Percentiles rank a stretch among this genome's conserved stretches.
Conservation (phyloP, 2,113 vertebrate species). For the Ramphastos sulfuratus region DNA sequence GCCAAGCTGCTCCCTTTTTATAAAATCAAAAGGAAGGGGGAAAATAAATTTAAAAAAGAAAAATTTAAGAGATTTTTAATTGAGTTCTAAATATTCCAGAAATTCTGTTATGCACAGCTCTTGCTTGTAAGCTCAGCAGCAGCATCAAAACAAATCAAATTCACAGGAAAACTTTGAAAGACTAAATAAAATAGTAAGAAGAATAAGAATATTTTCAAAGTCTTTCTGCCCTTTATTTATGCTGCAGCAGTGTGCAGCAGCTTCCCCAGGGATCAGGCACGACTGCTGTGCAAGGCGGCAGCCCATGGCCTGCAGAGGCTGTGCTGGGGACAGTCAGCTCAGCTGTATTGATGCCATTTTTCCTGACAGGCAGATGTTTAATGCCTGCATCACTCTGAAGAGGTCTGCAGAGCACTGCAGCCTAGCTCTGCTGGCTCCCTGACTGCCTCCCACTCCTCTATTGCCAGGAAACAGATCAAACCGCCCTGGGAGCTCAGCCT, state of each 20-base stretch:
- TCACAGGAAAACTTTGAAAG: not conserved
- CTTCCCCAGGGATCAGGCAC: not conserved
- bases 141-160: not conserved
- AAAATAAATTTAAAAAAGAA: not conserved
- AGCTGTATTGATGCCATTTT: not conserved
- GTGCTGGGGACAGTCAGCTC: not conserved
- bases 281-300: not conserved
- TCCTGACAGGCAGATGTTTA: constrained; percentile 45
- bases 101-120: not conserved
- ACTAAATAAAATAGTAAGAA: not conserved
- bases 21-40: not conserved
- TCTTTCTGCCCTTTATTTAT: not conserved
- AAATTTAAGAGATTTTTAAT: not conserved
- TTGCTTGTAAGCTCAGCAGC: not conserved
- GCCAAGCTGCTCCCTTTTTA: not conserved
- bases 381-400: not conserved
- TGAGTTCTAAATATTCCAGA: not conserved
- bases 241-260: accelerated
- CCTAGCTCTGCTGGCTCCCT: not conserved
- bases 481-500: accelerated
- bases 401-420: not conserved
- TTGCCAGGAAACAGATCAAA: not conserved
- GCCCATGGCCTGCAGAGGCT: not conserved
- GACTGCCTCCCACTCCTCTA: not conserved
- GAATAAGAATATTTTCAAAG: no score